Evolutionary conservation across 2,888 invertebrate species (phyloP), one percentile per base, ranked within the genome.

Genomic region (Acronicta psi): DNA sequence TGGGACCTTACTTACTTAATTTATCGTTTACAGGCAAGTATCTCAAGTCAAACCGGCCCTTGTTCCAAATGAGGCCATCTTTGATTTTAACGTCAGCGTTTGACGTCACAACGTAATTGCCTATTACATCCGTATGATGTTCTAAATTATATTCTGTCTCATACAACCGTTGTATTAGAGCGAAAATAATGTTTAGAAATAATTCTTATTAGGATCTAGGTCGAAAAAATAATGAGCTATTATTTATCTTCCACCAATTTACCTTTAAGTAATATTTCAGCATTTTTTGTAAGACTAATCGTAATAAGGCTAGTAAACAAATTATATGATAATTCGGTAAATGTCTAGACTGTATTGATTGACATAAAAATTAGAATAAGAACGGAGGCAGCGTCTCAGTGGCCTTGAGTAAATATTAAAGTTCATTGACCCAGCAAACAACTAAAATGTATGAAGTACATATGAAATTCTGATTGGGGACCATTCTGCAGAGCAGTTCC

Each of bases 271-370:
- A 56, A 56, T 70, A 63, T 31, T 40, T 59, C 10, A 8, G 40
- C 34, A 42, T 29, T 34, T 44, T 56, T 25, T 42, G 1, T 44
- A 18, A 1, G 11, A 53, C 2, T 66, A 51, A 57, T 46, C 36
- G 23, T 42, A 49, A 25, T 10, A 18, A n/a, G 18, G 46, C 31
- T 38, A 46, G 38, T 67, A 66, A 59, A 69, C 29, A 71, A 59
- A 59, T 68, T 55, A 67, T 55, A n/a, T 46, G 13, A 41, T 46
- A 40, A 45, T 46, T 59, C 9, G 17, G 36, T 65, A 45, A 69
- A 59, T 59, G 51, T 60, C 68, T 71, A 67, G 67, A 71, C 67
- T 47, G 18, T 54, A 45, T 46, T 66, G 55, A 56, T 60, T 66
- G 11, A 40, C 36, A 42, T 16, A 44, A 14, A 16, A 64, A 72